A percentile compares a stretch with the other conserved stretches of the same genome.
Evolutionary conservation across 2,113 vertebrate genomes (phyloP).

Genomic region (Amphiprion ocellaris): DNA sequence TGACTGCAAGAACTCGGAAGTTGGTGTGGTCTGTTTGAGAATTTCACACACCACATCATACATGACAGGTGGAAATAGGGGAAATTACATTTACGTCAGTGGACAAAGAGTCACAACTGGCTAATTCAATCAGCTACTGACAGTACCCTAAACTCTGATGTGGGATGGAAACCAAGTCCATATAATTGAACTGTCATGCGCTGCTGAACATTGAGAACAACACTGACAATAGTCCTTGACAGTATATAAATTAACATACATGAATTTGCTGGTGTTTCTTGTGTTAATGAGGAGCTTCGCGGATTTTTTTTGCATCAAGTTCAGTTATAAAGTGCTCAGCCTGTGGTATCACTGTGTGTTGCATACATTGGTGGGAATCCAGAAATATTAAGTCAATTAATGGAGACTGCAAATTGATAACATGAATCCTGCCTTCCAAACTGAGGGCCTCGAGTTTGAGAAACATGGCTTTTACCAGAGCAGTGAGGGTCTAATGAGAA

Average conservation of each 20-base stretch:
- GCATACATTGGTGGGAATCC: too few relatives aligned
- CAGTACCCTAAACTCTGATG: conserved; percentile 20
- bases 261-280: neutral
- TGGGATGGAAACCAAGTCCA: conserved; percentile 20
- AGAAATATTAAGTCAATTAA: too few relatives aligned
- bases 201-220: conserved; percentile 34
- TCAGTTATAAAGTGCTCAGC: neutral
- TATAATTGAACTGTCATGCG: conserved; percentile 55
- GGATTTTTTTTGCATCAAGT: neutral
- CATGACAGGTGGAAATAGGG: conserved; percentile 52
- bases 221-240: neutral
- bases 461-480: neutral
- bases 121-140: conserved; percentile 54
- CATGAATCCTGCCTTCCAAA: neutral
- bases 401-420: too few relatives aligned
- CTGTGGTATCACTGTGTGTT: too few relatives aligned
- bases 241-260: conserved; percentile 5
- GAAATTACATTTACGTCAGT: conserved; percentile 51
- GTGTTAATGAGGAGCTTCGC: neutral
- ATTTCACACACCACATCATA: conserved; percentile 41
- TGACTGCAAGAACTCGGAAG: conserved; percentile 19
- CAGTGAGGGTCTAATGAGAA: neutral
- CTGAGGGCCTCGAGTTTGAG: neutral
- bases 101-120: conserved; percentile 44
- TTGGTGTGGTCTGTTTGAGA: neutral